phyloP scores from a whole-genome alignment of 2,113 vertebrate species.

The Cisticola juncidis region DNA sequence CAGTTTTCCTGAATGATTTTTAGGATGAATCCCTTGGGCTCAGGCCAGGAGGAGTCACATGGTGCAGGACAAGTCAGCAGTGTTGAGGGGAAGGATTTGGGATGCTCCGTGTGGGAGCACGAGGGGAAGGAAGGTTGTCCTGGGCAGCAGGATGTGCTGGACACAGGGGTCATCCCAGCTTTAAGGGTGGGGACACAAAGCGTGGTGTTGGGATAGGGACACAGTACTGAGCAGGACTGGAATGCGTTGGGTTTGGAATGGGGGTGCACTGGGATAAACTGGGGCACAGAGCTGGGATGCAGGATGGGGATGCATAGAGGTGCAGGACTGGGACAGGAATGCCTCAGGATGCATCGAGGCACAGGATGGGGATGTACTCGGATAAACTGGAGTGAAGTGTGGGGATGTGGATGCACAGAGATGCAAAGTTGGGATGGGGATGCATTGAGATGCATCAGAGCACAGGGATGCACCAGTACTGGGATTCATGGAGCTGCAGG shows the following conservation, averaged over 20 bases:
- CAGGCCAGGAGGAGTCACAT: fast-evolving
- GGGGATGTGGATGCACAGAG: background rate
- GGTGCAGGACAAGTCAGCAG: background rate
- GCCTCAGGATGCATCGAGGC: background rate
- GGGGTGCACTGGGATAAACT: background rate
- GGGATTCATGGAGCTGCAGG: background rate
- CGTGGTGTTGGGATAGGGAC: background rate
- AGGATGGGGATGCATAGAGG: background rate
- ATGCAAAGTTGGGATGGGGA: background rate
- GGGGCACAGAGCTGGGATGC: background rate
- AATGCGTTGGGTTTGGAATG: background rate
- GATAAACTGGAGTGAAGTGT: background rate
- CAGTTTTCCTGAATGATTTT: background rate
- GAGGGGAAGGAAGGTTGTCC: background rate
- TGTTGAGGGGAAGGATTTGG: background rate
- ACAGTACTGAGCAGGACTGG: fast-evolving
- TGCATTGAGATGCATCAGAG: background rate
- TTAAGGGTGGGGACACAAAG: background rate
- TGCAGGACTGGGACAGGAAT: background rate
- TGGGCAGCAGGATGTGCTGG: background rate
- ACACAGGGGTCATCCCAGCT: fast-evolving
- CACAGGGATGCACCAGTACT: background rate
- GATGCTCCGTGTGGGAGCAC: fast-evolving
- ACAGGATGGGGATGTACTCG: background rate
- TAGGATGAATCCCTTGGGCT: background rate